phyloP scores from a whole-genome alignment of 1,140 invertebrate genomes.

The Subanguina moxae region DNA sequence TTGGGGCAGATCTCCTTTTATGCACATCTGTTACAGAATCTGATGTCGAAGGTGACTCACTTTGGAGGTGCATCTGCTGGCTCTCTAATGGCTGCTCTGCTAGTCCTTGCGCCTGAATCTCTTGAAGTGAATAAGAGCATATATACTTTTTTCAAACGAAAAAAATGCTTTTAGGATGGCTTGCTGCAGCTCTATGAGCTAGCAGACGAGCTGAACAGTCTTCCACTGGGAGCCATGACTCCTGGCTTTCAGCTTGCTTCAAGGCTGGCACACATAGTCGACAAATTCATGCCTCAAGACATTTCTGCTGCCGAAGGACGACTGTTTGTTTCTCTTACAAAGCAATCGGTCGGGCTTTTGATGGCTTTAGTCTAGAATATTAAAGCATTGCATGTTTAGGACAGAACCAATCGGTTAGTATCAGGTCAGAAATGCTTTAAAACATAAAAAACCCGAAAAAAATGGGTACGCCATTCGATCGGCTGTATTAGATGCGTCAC shows the following conservation, averaged over 20 bases:
- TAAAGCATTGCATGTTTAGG: constrained; percentile 9
- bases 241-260: constrained; percentile 53
- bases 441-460: too few species aligned
- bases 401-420: neutral
- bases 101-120: constrained; percentile 43
- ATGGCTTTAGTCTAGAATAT: neutral
- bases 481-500: too few species aligned
- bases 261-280: constrained; percentile 42
- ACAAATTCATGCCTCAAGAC: constrained; percentile 48
- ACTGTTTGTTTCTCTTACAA: constrained; percentile 51
- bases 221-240: constrained; percentile 51
- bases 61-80: constrained; percentile 54
- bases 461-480: too few species aligned
- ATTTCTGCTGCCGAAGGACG: constrained; percentile 33
- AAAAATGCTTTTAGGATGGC: constrained; percentile 13
- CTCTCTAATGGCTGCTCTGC: constrained; percentile 49
- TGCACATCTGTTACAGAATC: constrained; percentile 8
- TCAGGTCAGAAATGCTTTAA: too few species aligned
- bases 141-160: constrained; percentile 4
- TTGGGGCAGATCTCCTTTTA: too few species aligned
- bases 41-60: constrained; percentile 36
- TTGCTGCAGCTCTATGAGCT: constrained; percentile 49
- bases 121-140: constrained; percentile 30
- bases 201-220: constrained; percentile 49
- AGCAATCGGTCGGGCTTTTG: constrained; percentile 25